Conservation (phyloP, 2,797 vertebrate species). For the Perodicticus potto region DNA sequence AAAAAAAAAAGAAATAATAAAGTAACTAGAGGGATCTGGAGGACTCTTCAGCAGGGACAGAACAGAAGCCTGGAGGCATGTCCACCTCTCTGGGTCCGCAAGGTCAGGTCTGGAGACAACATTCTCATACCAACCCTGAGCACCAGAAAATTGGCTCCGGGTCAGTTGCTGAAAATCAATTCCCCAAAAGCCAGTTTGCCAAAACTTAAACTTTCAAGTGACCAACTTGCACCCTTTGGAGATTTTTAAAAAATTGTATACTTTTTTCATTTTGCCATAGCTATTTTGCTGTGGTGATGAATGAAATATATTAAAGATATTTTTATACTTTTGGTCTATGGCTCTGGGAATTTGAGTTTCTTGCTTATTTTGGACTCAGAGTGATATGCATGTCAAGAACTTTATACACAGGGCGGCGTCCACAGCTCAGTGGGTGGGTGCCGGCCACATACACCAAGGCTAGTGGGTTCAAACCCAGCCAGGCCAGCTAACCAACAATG, state of each 20-base stretch:
- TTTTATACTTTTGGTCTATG: not conserved
- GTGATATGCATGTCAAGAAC: not conserved
- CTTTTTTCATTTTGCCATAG: not conserved
- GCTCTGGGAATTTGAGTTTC: not conserved
- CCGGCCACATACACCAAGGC: too few species aligned
- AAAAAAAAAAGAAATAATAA: not conserved
- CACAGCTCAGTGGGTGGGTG: too few species aligned
- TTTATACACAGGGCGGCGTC: not conserved
- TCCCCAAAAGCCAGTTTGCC: not conserved
- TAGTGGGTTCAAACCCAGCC: too few species aligned
- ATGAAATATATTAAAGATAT: not conserved
- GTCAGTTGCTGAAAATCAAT: not conserved
- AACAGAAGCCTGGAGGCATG: not conserved
- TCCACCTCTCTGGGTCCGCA: not conserved
- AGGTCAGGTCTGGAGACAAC: not conserved
- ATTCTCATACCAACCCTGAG: not conserved
- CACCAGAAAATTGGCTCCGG: not conserved
- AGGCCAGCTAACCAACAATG: too few species aligned
- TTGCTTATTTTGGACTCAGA: not conserved
- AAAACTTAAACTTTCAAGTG: not conserved
- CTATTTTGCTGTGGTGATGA: not conserved
- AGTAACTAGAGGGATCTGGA: not conserved
- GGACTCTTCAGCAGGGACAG: not conserved
- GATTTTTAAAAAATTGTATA: not conserved
- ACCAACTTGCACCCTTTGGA: not conserved